These are phyloP conservation scores for Orcinus orca DNA, from an alignment of 2,113 vertebrate genomes.

Conservation along the genomic window DNA sequence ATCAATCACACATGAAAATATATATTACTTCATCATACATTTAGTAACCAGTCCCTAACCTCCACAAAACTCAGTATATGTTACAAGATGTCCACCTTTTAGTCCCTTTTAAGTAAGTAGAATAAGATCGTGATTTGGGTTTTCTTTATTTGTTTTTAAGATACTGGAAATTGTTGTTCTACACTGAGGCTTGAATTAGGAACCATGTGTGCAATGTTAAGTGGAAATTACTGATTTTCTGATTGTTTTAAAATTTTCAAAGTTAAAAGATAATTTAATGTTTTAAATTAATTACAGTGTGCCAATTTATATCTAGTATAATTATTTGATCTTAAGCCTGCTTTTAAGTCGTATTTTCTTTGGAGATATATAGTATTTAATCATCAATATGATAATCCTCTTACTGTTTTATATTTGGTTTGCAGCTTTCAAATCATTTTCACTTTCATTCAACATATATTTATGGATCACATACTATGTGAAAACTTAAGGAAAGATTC, in stretches of 20 bases:
- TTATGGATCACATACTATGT: background rate
- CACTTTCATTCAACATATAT: background rate
- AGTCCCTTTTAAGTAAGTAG: background rate
- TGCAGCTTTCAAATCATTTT: background rate
- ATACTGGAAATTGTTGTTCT: background rate
- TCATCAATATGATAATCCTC: background rate
- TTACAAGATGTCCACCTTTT: background rate
- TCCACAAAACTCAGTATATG: background rate
- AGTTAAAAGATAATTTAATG: background rate
- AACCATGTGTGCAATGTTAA: background rate
- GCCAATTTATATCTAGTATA: background rate
- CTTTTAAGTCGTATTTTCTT: background rate
- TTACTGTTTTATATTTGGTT: background rate
- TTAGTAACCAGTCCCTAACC: background rate
- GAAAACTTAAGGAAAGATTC: background rate
- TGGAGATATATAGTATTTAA: background rate
- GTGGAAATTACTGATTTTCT: background rate
- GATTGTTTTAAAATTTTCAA: background rate
- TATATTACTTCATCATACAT: background rate
- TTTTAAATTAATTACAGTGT: background rate
- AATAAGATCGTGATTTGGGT: background rate
- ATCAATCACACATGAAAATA: background rate
- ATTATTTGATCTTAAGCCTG: background rate
- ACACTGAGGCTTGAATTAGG: background rate
- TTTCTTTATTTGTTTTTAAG: background rate